Conservation (phyloP, 2,888 invertebrate species). For the Hemistola chrysoprasaria region DNA sequence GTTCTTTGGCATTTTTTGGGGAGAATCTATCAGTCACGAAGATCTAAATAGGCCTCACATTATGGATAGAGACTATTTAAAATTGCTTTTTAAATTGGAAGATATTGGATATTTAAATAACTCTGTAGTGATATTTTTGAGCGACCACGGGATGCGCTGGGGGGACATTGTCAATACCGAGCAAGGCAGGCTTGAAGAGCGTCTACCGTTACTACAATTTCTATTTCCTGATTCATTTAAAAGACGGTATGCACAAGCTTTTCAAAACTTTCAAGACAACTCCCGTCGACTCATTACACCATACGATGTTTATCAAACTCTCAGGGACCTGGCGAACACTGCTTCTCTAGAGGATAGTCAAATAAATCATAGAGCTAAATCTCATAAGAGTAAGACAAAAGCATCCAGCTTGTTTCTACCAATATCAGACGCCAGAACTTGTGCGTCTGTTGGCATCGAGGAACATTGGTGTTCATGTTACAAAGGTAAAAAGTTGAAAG, state of each 20-base stretch:
- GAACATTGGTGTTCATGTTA: slow-evolving; percentile 94
- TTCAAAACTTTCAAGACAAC: slow-evolving; percentile 84
- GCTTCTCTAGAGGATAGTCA: slow-evolving; percentile 35
- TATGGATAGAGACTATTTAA: slow-evolving; percentile 84
- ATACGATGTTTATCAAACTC: slow-evolving; percentile 90
- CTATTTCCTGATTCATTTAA: slow-evolving; percentile 87
- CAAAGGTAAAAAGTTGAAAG: slow-evolving; percentile 74
- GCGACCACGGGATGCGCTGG: slow-evolving; percentile 95
- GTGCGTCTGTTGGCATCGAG: slow-evolving; percentile 87
- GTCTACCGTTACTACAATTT: slow-evolving; percentile 89
- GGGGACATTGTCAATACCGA: slow-evolving; percentile 89
- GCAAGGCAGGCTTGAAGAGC: slow-evolving; percentile 91
- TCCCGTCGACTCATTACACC: slow-evolving; percentile 85
- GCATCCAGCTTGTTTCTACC: slow-evolving; percentile 87
- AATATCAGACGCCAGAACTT: slow-evolving; percentile 86
- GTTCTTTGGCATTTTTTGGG: slow-evolving; percentile 92
- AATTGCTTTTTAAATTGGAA: slow-evolving; percentile 78
- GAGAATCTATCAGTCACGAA: slow-evolving; percentile 90
- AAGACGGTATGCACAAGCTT: slow-evolving; percentile 79
- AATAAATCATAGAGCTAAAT: slow-evolving; percentile 42
- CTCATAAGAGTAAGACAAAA: slow-evolving; percentile 58
- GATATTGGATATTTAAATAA: slow-evolving; percentile 77
- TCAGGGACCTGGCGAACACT: slow-evolving; percentile 84
- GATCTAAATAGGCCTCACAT: slow-evolving; percentile 87
- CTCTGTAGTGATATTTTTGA: slow-evolving; percentile 87